phyloP scores from a whole-genome alignment of 2,888 invertebrate genomes.

The Caenorhabditis virilis region DNA sequence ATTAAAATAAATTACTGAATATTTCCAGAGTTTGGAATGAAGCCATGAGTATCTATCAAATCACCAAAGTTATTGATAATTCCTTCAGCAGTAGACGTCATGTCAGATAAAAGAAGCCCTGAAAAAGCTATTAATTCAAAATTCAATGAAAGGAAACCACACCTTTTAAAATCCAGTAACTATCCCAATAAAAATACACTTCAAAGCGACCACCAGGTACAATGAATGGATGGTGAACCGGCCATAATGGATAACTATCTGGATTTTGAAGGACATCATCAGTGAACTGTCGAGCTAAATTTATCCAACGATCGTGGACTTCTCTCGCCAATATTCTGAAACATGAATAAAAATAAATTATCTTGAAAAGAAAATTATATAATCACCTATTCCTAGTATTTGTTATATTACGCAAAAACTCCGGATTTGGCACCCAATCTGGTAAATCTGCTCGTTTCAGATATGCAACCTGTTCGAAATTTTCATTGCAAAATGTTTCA shows the following conservation, averaged over 20 bases:
- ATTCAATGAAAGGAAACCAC: background rate
- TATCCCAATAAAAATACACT: conserved; percentile 86
- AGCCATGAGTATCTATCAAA: conserved; percentile 76
- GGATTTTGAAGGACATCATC: conserved; percentile 61
- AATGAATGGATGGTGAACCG: conserved; percentile 77
- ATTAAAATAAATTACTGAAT: conserved; percentile 82
- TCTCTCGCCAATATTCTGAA: conserved; percentile 45
- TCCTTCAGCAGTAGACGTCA: conserved; percentile 79
- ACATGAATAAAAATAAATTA: background rate
- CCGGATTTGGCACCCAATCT: conserved; percentile 48
- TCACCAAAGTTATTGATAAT: conserved; percentile 85
- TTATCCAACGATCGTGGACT: conserved; percentile 49
- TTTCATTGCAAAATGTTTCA: conserved; percentile 49
- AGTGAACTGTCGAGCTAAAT: conserved; percentile 44
- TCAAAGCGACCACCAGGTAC: conserved; percentile 79
- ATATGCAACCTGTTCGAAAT: conserved; percentile 47
- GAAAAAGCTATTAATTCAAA: conserved; percentile 2
- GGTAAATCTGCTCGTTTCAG: conserved; percentile 35
- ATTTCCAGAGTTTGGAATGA: conserved; percentile 85
- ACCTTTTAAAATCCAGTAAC: conserved; percentile 87
- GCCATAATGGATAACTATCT: conserved; percentile 80
- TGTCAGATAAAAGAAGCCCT: conserved; percentile 81
- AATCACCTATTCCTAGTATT: conserved; percentile 38
- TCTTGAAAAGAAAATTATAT: background rate
- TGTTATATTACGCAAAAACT: conserved; percentile 30